Conservation (phyloP, 2,888 invertebrate species). For the Dysmachus trigonus region DNA sequence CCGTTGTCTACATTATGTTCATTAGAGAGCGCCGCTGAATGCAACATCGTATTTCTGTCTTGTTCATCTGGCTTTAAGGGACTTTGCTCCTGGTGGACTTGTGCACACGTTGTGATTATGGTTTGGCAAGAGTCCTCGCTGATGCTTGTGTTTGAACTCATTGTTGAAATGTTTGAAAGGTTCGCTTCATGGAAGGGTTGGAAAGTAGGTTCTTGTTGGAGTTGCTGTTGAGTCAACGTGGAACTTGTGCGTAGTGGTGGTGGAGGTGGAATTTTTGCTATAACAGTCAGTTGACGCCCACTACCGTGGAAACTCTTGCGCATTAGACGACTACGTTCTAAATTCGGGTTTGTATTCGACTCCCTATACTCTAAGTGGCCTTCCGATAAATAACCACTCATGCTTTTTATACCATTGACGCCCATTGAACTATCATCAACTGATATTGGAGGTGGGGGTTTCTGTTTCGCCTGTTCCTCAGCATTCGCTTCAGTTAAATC, state of each 20-base stretch:
- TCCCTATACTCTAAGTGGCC: slow-evolving; percentile 82
- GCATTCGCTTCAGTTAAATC: slow-evolving; percentile 84
- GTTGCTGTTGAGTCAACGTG: slow-evolving; percentile 69
- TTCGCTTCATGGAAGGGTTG: slow-evolving; percentile 63
- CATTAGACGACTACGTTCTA: slow-evolving; percentile 87
- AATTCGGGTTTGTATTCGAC: slow-evolving; percentile 78
- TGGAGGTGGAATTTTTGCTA: slow-evolving; percentile 85
- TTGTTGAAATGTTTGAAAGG: slow-evolving; percentile 61
- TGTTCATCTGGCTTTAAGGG: slow-evolving; percentile 68
- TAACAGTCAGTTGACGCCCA: slow-evolving; percentile 81
- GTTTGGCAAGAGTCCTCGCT: slow-evolving; percentile 69
- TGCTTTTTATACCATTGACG: slow-evolving; percentile 67
- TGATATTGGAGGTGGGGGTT: slow-evolving; percentile 65
- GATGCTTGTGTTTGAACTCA: slow-evolving; percentile 64
- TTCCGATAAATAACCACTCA: slow-evolving; percentile 85
- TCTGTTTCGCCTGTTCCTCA: slow-evolving; percentile 56
- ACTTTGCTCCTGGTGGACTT: slow-evolving; percentile 85
- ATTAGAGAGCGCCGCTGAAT: neutral
- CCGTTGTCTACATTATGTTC: slow-evolving; percentile 58
- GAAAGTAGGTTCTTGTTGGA: slow-evolving; percentile 58
- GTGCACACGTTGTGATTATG: slow-evolving; percentile 81
- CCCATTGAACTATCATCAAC: slow-evolving; percentile 83
- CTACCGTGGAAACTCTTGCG: slow-evolving; percentile 89
- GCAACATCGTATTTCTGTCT: slow-evolving; percentile 46
- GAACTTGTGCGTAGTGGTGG: slow-evolving; percentile 89